These are phyloP conservation scores for Gymnarchus niloticus DNA, from an alignment of 2,113 vertebrate species.

Conservation along the genomic window DNA sequence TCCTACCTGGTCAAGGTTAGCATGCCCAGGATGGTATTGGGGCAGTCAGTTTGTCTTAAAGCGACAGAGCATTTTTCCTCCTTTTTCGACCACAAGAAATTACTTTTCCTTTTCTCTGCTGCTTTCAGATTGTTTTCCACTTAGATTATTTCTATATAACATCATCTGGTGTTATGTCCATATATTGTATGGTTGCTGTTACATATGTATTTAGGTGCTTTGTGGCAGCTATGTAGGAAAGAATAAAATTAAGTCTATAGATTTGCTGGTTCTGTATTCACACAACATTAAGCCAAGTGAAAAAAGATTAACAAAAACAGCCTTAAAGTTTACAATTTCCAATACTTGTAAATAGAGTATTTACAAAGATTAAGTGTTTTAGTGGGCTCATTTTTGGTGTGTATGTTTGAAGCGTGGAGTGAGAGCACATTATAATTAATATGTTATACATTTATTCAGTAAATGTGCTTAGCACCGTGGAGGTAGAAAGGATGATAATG, in stretches of 20 bases:
- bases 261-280: neutral
- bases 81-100: neutral
- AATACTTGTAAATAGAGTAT: neutral
- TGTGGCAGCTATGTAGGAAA: neutral
- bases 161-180: neutral
- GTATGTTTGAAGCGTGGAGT: slow-evolving; percentile 52
- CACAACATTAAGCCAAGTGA: neutral
- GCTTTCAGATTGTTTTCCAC: neutral
- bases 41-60: neutral
- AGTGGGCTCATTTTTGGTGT: slow-evolving; percentile 45
- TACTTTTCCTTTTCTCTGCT: neutral
- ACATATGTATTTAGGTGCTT: neutral
- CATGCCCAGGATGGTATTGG: neutral
- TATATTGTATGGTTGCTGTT: neutral
- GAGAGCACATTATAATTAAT: slow-evolving; percentile 61
- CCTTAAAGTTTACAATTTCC: neutral
- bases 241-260: neutral
- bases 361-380: neutral
- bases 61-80: neutral
- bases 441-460: slow-evolving; percentile 52
- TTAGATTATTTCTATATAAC: neutral
- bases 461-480: slow-evolving; percentile 57
- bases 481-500: slow-evolving; percentile 58
- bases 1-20: neutral
- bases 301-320: neutral